These are phyloP conservation scores for Galago senegalensis DNA, from an alignment of 2,797 vertebrate genomes.

Conservation along the genomic window DNA sequence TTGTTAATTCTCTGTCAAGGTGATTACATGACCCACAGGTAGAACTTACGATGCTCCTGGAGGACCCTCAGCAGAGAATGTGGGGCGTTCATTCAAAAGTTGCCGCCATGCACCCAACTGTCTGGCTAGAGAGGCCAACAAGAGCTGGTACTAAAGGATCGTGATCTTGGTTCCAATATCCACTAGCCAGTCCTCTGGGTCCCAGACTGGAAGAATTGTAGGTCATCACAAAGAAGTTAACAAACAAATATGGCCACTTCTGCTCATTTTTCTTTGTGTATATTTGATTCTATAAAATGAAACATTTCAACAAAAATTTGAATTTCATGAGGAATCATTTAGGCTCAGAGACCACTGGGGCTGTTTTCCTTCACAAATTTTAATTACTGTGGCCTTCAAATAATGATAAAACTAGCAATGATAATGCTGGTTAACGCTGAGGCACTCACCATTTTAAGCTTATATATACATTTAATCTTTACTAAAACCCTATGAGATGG, in stretches of 20 bases:
- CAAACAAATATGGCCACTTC: neutral
- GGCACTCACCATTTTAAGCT: neutral
- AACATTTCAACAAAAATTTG: slow-evolving; percentile 6
- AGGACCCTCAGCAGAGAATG: neutral
- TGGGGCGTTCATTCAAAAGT: neutral
- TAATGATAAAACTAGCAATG: neutral
- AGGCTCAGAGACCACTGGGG: neutral
- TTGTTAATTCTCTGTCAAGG: neutral
- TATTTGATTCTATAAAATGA: slow-evolving; percentile 25
- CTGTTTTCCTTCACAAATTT: neutral
- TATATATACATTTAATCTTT: neutral
- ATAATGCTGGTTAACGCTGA: neutral
- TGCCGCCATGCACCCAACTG: rapidly evolving
- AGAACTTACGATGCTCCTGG: neutral
- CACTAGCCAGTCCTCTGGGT: neutral
- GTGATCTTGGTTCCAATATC: neutral
- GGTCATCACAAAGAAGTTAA: neutral
- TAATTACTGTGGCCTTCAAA: neutral
- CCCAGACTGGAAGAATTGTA: neutral
- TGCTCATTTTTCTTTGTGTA: neutral
- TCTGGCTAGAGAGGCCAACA: neutral
- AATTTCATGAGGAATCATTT: slow-evolving; percentile 17
- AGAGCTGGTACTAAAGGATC: neutral
- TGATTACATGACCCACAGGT: neutral
- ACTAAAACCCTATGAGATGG: neutral